phyloP scores from a whole-genome alignment of 2,888 invertebrate genomes.

The Caenorhabditis doughertyi region DNA sequence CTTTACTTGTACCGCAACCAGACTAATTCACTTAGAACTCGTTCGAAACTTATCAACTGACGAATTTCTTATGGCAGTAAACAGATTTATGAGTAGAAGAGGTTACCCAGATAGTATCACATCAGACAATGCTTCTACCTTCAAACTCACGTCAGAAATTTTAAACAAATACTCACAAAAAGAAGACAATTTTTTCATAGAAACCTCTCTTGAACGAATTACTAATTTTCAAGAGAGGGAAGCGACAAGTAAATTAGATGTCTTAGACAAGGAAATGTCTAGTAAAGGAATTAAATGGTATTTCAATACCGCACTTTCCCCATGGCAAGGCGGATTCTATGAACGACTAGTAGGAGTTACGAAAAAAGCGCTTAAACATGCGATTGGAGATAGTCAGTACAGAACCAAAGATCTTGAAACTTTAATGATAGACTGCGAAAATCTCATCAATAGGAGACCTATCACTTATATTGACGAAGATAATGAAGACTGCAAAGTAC shows the following conservation, averaged over 20 bases:
- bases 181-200: not conserved
- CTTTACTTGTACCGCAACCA: slow-evolving; percentile 25
- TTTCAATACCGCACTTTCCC: slow-evolving; percentile 16
- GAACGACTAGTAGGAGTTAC: slow-evolving; percentile 17
- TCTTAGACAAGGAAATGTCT: not conserved
- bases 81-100: slow-evolving; percentile 31
- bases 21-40: slow-evolving; percentile 36
- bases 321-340: slow-evolving; percentile 38
- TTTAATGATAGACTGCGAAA: not conserved
- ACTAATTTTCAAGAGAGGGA: no score
- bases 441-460: slow-evolving; percentile 19
- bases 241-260: not conserved
- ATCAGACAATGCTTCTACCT: slow-evolving; percentile 21
- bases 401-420: slow-evolving; percentile 22
- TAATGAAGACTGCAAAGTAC: not conserved
- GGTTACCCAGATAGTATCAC: slow-evolving; percentile 34
- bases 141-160: not conserved
- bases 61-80: slow-evolving; percentile 30
- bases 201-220: not conserved
- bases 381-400: not conserved
- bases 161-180: not conserved
- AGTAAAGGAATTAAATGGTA: slow-evolving; percentile 2
- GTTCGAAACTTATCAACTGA: slow-evolving; percentile 12
- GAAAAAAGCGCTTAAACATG: slow-evolving; percentile 16
- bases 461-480: slow-evolving; percentile 10